Conservation (phyloP, 2,113 vertebrate genomes). For the Periophthalmodon schlosseri region DNA sequence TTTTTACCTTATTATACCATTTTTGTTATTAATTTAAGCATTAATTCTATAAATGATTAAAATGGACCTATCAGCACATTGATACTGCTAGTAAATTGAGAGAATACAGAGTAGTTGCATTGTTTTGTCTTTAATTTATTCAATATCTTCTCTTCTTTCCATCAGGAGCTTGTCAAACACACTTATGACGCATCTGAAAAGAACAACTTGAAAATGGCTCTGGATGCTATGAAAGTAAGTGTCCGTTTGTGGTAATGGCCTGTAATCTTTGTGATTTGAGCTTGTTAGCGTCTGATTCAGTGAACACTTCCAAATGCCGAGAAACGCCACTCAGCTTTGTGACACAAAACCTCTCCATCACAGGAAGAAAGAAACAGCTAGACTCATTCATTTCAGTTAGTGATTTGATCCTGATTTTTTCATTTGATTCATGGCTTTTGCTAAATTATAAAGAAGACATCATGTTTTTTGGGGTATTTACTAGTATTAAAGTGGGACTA, state of each 20-base stretch:
- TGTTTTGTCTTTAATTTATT: neutral
- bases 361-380: neutral
- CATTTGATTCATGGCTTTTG: too few species aligned
- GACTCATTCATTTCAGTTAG: slow-evolving; percentile 13
- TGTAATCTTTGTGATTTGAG: slow-evolving; percentile 37
- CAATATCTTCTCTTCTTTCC: slow-evolving; percentile 20
- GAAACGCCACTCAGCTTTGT: slow-evolving; percentile 8
- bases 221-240: slow-evolving; percentile 93
- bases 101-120: neutral
- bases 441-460: too few species aligned
- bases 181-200: slow-evolving; percentile 85
- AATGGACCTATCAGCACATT: too few species aligned
- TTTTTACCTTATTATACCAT: too few species aligned
- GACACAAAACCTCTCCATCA: slow-evolving; percentile 11
- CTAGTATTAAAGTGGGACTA: too few species aligned
- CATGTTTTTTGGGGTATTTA: too few species aligned
- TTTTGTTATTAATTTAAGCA: too few species aligned
- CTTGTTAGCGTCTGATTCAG: slow-evolving; percentile 26
- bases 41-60: too few species aligned
- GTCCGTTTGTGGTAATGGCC: slow-evolving; percentile 17
- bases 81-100: too few species aligned
- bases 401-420: neutral
- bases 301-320: slow-evolving; percentile 14
- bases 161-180: slow-evolving; percentile 91
- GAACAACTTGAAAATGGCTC: slow-evolving; percentile 85